A percentile compares a stretch with the other conserved stretches of the same genome.
phyloP scores from a whole-genome alignment of 2,113 vertebrate genomes.

The Emydura subglobosa region DNA sequence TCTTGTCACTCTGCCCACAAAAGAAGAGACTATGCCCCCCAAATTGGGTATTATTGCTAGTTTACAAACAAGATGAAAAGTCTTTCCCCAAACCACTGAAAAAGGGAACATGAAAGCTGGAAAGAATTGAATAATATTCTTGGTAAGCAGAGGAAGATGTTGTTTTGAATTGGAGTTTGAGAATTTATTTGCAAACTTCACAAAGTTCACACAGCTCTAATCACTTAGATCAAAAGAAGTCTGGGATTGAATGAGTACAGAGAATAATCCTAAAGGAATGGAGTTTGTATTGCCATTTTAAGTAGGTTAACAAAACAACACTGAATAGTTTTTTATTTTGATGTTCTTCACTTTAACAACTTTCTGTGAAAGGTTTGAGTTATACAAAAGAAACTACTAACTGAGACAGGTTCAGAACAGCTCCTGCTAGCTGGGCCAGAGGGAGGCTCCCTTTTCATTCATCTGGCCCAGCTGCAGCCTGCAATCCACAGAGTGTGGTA shows the following conservation, averaged over 20 bases:
- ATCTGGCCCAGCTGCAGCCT: background rate
- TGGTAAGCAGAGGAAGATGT: conserved; percentile 3
- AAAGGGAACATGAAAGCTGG: conserved; percentile 34
- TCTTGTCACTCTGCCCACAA: conserved; percentile 36
- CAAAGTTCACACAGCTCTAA: conserved; percentile 33
- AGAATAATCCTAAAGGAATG: conserved; percentile 14
- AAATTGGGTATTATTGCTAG: conserved; percentile 32
- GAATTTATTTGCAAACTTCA: conserved; percentile 24
- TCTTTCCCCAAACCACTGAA: conserved; percentile 18
- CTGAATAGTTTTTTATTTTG: background rate
- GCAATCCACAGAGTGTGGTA: background rate
- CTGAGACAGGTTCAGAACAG: background rate
- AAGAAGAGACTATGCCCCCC: conserved; percentile 23
- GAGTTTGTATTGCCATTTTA: background rate
- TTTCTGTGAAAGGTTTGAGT: background rate
- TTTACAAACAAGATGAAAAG: conserved; percentile 58
- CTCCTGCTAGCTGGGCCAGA: background rate
- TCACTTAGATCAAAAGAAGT: conserved; percentile 39
- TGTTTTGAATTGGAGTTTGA: conserved; percentile 34
- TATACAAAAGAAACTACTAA: background rate
- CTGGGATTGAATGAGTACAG: background rate
- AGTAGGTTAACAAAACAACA: conserved; percentile 28
- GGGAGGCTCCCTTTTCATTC: background rate
- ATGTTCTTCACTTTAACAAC: background rate
- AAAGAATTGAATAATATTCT: conserved; percentile 53